These are phyloP conservation scores for Hecatera dysodea DNA, from an alignment of 2,888 invertebrate genomes.

Conservation along the genomic window DNA sequence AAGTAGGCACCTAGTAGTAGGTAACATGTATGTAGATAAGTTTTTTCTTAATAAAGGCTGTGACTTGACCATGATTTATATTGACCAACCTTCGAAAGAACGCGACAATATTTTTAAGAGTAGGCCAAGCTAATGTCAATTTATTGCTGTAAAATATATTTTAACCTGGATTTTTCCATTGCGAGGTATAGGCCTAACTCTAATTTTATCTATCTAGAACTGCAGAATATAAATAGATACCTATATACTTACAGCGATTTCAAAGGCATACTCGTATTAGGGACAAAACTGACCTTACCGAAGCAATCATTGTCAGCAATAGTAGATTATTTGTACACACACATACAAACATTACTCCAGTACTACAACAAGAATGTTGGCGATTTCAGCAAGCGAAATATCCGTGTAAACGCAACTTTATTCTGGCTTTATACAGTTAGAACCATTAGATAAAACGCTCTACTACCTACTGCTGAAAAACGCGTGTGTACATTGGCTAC, in stretches of 20 bases:
- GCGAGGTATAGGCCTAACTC: neutral
- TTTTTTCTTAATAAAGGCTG: conserved; percentile 8
- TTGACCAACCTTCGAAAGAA: neutral
- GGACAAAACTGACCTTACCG: neutral
- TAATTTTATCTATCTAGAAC: neutral
- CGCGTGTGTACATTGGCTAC: neutral
- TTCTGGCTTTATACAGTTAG: too few species aligned
- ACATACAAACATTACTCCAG: too few species aligned
- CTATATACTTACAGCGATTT: neutral
- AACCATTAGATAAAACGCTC: neutral
- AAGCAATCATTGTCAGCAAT: neutral
- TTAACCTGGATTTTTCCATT: neutral
- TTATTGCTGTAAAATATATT: too few species aligned
- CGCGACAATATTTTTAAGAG: neutral
- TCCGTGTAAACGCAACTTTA: too few species aligned
- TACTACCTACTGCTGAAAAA: neutral
- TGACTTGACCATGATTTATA: conserved; percentile 5
- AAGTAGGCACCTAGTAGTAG: neutral
- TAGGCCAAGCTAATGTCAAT: neutral
- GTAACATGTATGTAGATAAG: neutral
- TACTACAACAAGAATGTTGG: too few species aligned
- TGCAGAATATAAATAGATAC: neutral
- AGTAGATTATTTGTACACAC: too few species aligned
- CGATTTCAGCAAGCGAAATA: too few species aligned
- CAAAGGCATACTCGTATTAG: too few species aligned